Evolutionary conservation across 2,888 invertebrate genomes (phyloP).

Genomic region (Drosophila mimica): DNA sequence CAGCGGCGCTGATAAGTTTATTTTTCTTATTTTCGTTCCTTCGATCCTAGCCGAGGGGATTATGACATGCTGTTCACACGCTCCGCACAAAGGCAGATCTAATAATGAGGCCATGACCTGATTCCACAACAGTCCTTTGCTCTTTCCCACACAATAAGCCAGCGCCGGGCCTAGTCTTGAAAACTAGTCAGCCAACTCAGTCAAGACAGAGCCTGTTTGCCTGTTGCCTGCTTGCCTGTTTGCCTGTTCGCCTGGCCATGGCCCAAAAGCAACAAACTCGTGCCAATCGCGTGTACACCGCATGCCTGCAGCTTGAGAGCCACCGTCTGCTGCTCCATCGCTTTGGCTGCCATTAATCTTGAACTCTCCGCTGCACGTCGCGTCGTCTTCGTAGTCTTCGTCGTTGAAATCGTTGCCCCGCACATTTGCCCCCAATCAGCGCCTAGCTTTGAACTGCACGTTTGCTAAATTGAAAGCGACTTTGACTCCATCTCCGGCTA

Average conservation of each 20-base stretch:
- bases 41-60: constrained; percentile 60
- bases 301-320: constrained; percentile 75
- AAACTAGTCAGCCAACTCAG: constrained; percentile 65
- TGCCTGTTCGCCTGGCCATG: constrained; percentile 35
- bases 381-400: constrained; percentile 49
- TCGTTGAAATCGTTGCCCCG: constrained; percentile 54
- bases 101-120: constrained; percentile 78
- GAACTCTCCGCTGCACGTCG: constrained; percentile 61
- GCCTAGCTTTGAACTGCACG: constrained; percentile 78
- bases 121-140: constrained; percentile 60
- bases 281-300: constrained; percentile 85
- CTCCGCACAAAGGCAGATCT: constrained; percentile 64
- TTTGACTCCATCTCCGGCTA: constrained; percentile 57
- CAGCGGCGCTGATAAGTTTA: constrained; percentile 73
- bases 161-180: constrained; percentile 37
- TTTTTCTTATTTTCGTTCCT: constrained; percentile 44
- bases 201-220: constrained; percentile 17
- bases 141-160: constrained; percentile 60
- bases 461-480: constrained; percentile 82
- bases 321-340: constrained; percentile 53
- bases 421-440: constrained; percentile 79
- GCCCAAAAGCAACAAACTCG: constrained; percentile 78
- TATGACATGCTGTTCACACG: constrained; percentile 77
- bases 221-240: constrained; percentile 2
- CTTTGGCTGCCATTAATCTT: constrained; percentile 74